A percentile compares a stretch with the other conserved stretches of the same genome.
Evolutionary conservation across 2,888 invertebrate genomes (phyloP).

Genomic region (Protula sp.): DNA sequence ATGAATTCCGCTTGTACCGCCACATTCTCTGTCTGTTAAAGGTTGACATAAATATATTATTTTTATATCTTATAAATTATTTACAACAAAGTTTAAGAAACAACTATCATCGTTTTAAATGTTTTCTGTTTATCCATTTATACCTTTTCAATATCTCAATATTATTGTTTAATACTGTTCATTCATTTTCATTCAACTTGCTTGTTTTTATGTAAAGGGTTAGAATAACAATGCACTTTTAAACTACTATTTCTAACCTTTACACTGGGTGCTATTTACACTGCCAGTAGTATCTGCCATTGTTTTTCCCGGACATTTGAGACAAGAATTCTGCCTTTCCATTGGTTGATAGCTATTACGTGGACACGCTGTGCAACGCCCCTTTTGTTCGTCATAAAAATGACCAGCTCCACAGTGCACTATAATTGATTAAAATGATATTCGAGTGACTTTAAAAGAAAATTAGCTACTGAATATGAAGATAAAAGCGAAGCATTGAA

Average conservation of each 20-base stretch:
- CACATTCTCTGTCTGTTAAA: slow-evolving; percentile 39
- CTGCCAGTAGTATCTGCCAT: slow-evolving; percentile 53
- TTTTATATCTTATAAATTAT: no score
- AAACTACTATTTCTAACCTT: no score
- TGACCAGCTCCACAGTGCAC: slow-evolving; percentile 42
- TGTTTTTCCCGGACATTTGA: slow-evolving; percentile 52
- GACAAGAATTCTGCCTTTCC: slow-evolving; percentile 49
- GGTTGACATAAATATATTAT: no score
- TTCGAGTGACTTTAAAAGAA: no score
- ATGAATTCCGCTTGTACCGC: slow-evolving; percentile 32
- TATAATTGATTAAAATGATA: neutral
- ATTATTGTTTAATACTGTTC: no score
- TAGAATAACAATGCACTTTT: no score
- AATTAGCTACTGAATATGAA: no score
- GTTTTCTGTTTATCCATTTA: neutral
- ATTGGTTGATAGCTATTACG: slow-evolving; percentile 49
- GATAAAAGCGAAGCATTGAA: no score
- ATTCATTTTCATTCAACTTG: no score
- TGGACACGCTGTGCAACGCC: slow-evolving; percentile 45
- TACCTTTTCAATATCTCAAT: no score
- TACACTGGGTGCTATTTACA: slow-evolving; percentile 50
- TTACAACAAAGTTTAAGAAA: neutral
- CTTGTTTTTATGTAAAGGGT: no score
- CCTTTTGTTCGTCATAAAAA: slow-evolving; percentile 38
- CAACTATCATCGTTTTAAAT: neutral